phyloP scores from a whole-genome alignment of 2,113 vertebrate species.

The Empidonax alnorum region DNA sequence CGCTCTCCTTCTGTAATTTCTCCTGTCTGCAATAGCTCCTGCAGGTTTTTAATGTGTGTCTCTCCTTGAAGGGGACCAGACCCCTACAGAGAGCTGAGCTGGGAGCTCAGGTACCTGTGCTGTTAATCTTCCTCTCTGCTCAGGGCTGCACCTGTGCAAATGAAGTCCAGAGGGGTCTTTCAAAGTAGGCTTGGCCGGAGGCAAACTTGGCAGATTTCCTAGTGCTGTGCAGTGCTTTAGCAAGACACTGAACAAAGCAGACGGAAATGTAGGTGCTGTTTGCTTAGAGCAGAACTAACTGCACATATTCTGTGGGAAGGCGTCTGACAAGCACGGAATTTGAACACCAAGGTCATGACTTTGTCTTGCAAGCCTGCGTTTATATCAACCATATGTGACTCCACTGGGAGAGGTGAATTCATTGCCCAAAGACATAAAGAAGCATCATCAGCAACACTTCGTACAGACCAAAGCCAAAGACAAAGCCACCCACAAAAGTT shows the following conservation, averaged over 20 bases:
- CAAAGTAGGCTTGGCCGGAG: background rate
- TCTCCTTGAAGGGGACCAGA: background rate
- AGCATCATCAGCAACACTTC: background rate
- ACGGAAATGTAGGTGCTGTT: background rate
- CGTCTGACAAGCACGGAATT: rapidly evolving
- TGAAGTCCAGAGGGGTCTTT: background rate
- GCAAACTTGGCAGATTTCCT: background rate
- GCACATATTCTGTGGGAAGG: background rate
- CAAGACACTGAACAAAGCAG: background rate
- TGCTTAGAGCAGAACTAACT: background rate
- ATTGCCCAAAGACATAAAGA: background rate
- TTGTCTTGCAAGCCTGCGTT: background rate
- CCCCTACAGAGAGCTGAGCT: background rate
- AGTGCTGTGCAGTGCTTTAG: background rate
- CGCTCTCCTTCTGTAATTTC: background rate
- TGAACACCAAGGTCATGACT: background rate
- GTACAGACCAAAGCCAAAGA: background rate
- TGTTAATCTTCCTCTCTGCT: background rate
- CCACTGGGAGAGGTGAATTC: background rate
- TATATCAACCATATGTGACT: background rate
- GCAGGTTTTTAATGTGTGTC: rapidly evolving
- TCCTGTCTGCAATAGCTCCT: background rate
- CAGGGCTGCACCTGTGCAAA: background rate
- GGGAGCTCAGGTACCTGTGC: background rate
- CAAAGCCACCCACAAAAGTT: background rate